Conservation (phyloP, 2,888 invertebrate species). For the Platycheirus rosarum region DNA sequence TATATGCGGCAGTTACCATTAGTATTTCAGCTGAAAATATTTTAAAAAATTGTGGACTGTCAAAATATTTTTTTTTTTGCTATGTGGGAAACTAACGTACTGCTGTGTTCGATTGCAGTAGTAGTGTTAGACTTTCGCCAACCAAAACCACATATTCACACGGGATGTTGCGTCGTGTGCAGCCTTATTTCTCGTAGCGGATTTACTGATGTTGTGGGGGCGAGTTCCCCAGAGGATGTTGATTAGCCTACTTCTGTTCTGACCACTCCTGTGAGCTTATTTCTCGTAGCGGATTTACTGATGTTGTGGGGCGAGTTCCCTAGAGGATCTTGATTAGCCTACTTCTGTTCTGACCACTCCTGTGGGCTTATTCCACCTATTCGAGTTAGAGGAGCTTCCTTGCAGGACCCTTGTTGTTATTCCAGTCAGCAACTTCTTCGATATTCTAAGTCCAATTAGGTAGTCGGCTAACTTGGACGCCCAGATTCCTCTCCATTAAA, state of each 20-base stretch:
- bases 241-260: neutral
- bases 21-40: no score
- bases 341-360: neutral
- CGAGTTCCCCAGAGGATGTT: constrained; percentile 2
- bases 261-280: neutral
- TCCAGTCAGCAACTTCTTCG: neutral
- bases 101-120: no score
- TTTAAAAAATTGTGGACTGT: no score
- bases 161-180: no score
- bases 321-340: neutral
- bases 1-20: no score
- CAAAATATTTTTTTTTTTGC: no score
- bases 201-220: neutral
- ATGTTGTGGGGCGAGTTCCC: neutral
- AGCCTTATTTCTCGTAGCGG: constrained; percentile 12
- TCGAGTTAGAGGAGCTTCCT: neutral
- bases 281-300: constrained; percentile 9
- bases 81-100: no score
- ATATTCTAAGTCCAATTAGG: neutral
- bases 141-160: no score
- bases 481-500: neutral
- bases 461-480: neutral
- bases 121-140: no score
- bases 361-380: neutral
- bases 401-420: neutral